Evolutionary conservation across 2,113 vertebrate genomes (phyloP).

Genomic region (Panthera leo): DNA sequence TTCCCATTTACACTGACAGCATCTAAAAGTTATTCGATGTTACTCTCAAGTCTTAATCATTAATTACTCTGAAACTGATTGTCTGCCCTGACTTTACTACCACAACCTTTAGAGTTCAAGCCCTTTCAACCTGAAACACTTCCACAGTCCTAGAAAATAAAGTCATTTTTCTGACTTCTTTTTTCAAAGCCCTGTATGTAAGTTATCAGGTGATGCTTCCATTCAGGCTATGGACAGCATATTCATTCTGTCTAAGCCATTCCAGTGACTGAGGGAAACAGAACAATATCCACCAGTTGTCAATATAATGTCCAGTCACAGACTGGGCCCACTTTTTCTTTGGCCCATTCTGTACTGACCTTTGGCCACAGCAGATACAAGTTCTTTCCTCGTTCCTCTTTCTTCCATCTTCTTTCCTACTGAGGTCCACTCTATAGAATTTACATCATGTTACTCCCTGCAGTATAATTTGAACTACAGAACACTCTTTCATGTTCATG

Average conservation of each 20-base stretch:
- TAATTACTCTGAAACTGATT: not conserved
- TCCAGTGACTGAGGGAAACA: not conserved
- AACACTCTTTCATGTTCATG: not conserved
- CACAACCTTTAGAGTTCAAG: not conserved
- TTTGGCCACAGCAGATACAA: rapidly evolving
- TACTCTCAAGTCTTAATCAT: not conserved
- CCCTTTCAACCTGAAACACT: not conserved
- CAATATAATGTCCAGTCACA: not conserved
- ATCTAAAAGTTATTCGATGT: not conserved
- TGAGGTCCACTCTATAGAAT: not conserved
- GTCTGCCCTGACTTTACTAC: not conserved
- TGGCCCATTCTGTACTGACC: not conserved
- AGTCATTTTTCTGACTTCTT: not conserved
- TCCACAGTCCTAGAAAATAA: not conserved
- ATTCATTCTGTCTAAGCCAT: not conserved
- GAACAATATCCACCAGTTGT: not conserved
- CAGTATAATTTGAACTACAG: not conserved
- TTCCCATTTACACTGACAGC: not conserved
- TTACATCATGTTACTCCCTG: not conserved
- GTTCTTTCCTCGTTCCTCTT: not conserved
- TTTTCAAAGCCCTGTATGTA: not conserved
- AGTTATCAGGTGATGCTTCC: not conserved
- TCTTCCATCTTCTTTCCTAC: not conserved
- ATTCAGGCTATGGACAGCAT: not conserved
- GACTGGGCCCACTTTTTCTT: rapidly evolving